Evolutionary conservation across 2,113 vertebrate species (phyloP).

Genomic region (Boleophthalmus pectinirostris): DNA sequence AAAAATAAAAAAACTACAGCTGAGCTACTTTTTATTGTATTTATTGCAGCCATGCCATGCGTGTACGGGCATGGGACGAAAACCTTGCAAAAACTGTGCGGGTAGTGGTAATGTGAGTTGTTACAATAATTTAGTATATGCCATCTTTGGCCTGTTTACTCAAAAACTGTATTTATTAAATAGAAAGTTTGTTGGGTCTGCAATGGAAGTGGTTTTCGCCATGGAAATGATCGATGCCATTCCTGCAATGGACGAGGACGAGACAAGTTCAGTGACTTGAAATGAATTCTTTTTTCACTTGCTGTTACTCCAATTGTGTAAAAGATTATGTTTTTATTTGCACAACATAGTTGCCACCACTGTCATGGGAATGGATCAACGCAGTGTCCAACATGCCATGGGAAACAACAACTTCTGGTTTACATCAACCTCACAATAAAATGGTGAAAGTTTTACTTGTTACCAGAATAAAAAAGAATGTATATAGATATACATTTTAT

Average conservation of each 20-base stretch:
- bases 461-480: background rate
- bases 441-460: conserved; percentile 58
- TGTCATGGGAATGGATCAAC: conserved; percentile 61
- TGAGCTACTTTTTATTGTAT: conserved; percentile 5
- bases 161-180: background rate
- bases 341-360: conserved; percentile 57
- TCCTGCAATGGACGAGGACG: conserved; percentile 73
- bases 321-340: background rate
- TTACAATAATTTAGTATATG: background rate
- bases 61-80: conserved; percentile 73
- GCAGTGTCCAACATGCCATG: conserved; percentile 56
- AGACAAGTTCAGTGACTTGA: conserved; percentile 59
- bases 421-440: conserved; percentile 72
- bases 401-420: conserved; percentile 71
- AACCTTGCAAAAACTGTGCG: conserved; percentile 71
- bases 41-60: conserved; percentile 68
- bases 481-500: background rate
- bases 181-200: conserved; percentile 80
- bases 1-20: background rate
- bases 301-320: background rate
- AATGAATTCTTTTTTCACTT: conserved; percentile 16
- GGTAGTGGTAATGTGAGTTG: conserved; percentile 76
- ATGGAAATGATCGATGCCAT: conserved; percentile 55
- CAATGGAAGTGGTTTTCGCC: conserved; percentile 68
- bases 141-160: background rate